A percentile compares a stretch with the other conserved stretches of the same genome.
Evolutionary conservation across 1,140 invertebrate genomes (phyloP).

Genomic region (Ridgeia piscesae): DNA sequence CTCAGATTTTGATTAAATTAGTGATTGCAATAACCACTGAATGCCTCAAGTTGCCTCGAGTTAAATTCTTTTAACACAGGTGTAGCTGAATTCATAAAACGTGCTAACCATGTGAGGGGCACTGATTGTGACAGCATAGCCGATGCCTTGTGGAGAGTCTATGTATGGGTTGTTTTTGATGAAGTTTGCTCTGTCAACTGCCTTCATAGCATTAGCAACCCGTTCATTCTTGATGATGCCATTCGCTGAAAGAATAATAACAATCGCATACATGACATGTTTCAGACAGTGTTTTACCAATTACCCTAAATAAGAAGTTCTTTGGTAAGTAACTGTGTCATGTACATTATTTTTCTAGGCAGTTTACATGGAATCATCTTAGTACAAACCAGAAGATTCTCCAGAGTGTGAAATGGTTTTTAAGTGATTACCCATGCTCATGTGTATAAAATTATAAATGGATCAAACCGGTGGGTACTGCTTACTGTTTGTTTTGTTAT

Average conservation of each 20-base stretch:
- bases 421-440: too few relatives aligned
- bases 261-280: background rate
- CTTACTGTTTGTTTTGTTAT: too few relatives aligned
- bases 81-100: background rate
- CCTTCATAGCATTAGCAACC: conserved; percentile 81
- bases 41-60: background rate
- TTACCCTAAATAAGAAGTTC: conserved; percentile 17
- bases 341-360: background rate
- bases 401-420: too few relatives aligned
- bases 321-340: background rate
- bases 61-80: background rate
- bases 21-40: background rate
- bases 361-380: background rate
- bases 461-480: too few relatives aligned
- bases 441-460: too few relatives aligned
- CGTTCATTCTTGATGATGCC: conserved; percentile 77
- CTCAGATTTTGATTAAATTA: background rate
- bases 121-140: conserved; percentile 86
- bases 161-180: conserved; percentile 76
- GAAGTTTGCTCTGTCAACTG: conserved; percentile 84
- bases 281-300: background rate
- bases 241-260: conserved; percentile 69
- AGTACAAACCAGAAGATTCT: too few relatives aligned
- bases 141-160: conserved; percentile 76
- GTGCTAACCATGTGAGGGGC: conserved; percentile 93